Evolutionary conservation across 2,113 vertebrate species (phyloP).

Genomic region (Leptobrachium leishanense): DNA sequence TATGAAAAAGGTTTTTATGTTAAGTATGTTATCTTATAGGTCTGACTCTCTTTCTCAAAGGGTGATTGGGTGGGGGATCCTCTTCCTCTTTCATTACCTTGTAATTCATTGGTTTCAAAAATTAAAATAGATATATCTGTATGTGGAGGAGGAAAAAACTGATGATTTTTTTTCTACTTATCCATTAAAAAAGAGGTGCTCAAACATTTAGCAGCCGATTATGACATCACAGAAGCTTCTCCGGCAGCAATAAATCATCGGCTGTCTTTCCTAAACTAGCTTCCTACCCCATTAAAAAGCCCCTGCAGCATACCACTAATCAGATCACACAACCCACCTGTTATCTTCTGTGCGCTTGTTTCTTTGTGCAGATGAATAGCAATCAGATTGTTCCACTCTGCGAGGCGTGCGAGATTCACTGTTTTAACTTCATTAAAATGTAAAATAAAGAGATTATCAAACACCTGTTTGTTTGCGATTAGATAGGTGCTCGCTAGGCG

Average conservation of each 20-base stretch:
- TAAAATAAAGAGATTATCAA: conserved; percentile 45
- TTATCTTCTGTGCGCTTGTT: conserved; percentile 41
- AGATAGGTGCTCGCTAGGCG: conserved; percentile 17
- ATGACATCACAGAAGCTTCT: conserved; percentile 45
- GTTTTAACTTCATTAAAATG: conserved; percentile 50
- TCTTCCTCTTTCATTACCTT: no score
- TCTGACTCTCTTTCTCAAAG: no score
- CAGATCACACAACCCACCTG: conserved; percentile 45
- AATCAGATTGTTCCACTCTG: conserved; percentile 49
- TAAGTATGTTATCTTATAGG: no score
- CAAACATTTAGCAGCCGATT: conserved; percentile 40
- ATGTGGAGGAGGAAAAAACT: no score
- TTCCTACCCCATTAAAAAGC: conserved; percentile 50
- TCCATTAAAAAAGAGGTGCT: not conserved
- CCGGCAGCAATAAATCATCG: conserved; percentile 45
- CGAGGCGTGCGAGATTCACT: conserved; percentile 42
- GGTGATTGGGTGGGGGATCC: no score
- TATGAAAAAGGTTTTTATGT: no score
- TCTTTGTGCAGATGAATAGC: conserved; percentile 43
- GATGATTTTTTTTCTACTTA: not conserved
- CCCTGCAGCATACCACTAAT: conserved; percentile 50
- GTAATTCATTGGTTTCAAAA: no score
- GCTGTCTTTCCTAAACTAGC: conserved; percentile 48
- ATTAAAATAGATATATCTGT: no score
- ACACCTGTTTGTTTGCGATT: conserved; percentile 40